Evolutionary conservation across 2,797 vertebrate species (phyloP).

Genomic region (Chrosomus eos): DNA sequence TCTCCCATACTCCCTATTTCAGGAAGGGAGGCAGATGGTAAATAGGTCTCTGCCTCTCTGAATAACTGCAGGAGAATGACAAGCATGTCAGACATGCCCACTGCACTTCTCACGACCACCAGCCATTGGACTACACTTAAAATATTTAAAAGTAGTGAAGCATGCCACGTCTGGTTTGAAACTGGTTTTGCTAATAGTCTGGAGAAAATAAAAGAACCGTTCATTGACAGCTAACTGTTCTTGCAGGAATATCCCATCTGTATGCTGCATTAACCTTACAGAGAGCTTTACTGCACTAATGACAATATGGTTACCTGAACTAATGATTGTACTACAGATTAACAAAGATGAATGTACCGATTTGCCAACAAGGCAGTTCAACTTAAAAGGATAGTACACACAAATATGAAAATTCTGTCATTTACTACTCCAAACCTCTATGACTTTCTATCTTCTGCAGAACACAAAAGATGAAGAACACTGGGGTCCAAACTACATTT

Average conservation of each 20-base stretch:
- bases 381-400: neutral
- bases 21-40: constrained; percentile 32
- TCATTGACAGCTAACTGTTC: neutral
- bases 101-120: constrained; percentile 70
- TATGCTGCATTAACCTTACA: neutral
- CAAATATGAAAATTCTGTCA: neutral
- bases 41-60: constrained; percentile 61
- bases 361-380: neutral
- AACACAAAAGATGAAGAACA: neutral
- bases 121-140: constrained; percentile 67
- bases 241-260: neutral
- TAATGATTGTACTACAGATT: neutral
- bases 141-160: constrained; percentile 73
- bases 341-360: neutral
- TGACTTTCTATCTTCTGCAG: neutral
- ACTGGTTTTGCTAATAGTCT: neutral
- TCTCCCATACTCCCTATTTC: constrained; percentile 47
- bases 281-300: neutral
- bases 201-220: no score
- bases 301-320: neutral
- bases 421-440: neutral
- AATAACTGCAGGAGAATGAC: constrained; percentile 68
- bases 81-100: constrained; percentile 70
- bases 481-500: neutral
- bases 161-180: constrained; percentile 60